phyloP scores from a whole-genome alignment of 1,140 invertebrate species.

The Steinernema khuongi region DNA sequence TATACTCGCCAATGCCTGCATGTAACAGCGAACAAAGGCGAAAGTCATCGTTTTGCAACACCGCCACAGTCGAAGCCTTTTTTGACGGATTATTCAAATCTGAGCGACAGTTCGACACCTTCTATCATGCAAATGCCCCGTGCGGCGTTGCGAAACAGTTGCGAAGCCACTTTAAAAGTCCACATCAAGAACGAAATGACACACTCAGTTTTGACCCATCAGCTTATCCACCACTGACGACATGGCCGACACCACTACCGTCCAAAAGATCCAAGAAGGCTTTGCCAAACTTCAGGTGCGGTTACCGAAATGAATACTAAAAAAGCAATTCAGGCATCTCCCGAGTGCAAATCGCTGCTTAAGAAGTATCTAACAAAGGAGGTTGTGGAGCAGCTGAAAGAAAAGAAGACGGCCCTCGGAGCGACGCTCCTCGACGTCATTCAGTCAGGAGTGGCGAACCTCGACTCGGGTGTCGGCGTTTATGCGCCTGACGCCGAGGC shows the following conservation, averaged over 20 bases:
- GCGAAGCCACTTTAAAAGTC: no score
- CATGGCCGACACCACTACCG: background rate
- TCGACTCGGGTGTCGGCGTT: slow-evolving; percentile 76
- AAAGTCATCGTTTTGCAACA: no score
- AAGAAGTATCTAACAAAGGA: background rate
- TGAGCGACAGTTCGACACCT: no score
- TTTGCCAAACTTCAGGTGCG: background rate
- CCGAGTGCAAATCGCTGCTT: background rate
- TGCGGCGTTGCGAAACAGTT: no score
- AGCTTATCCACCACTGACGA: background rate
- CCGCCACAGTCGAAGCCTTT: no score
- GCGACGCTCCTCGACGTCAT: slow-evolving; percentile 27
- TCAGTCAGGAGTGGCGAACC: slow-evolving; percentile 68
- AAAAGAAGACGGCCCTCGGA: slow-evolving; percentile 23
- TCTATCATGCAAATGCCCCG: no score
- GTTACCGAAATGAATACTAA: background rate
- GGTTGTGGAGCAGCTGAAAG: background rate
- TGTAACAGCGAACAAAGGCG: no score
- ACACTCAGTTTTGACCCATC: no score
- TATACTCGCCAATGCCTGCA: no score
- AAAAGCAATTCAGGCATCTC: background rate
- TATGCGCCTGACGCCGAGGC: slow-evolving; percentile 88
- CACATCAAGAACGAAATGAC: no score
- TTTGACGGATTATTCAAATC: no score
- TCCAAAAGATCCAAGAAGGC: background rate